A percentile compares a stretch with the other conserved stretches of the same genome.
These are phyloP conservation scores for Arge pagana DNA, from an alignment of 2,888 invertebrate species.

Conservation along the genomic window DNA sequence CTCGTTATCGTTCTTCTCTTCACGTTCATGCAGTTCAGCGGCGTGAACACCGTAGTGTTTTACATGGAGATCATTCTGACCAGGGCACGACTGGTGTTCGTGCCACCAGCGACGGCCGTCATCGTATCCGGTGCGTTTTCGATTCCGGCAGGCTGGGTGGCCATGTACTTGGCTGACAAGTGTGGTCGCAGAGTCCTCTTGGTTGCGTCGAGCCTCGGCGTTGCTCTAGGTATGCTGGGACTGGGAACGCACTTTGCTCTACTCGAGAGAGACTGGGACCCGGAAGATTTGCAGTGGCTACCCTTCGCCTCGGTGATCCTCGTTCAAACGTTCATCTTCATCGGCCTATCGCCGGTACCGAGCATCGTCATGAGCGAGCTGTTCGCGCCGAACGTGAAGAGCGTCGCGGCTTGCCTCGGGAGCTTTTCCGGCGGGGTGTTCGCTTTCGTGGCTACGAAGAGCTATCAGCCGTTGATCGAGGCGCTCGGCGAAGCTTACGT, in stretches of 20 bases:
- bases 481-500: conserved; percentile 37
- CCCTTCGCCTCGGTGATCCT: conserved; percentile 35
- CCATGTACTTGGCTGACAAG: conserved; percentile 23
- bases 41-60: conserved; percentile 35
- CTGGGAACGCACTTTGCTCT: conserved; percentile 41
- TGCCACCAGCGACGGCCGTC: conserved; percentile 25
- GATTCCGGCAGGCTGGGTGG: conserved; percentile 9
- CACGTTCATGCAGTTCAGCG: conserved; percentile 42
- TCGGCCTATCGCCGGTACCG: conserved; percentile 41
- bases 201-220: conserved; percentile 30
- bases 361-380: conserved; percentile 44
- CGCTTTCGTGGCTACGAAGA: conserved; percentile 41
- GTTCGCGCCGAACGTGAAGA: conserved; percentile 44
- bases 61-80: conserved; percentile 38
- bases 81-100: conserved; percentile 22
- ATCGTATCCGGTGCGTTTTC: conserved; percentile 21
- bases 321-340: conserved; percentile 33
- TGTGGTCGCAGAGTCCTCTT: conserved; percentile 25
- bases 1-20: conserved; percentile 34
- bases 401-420: conserved; percentile 38
- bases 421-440: conserved; percentile 39
- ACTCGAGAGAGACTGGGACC: conserved; percentile 29
- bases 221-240: conserved; percentile 30
- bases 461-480: conserved; percentile 42
- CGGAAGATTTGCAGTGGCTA: conserved; percentile 37